Conservation (phyloP, 2,888 invertebrate species). For the Melangyna quadrimaculata region DNA sequence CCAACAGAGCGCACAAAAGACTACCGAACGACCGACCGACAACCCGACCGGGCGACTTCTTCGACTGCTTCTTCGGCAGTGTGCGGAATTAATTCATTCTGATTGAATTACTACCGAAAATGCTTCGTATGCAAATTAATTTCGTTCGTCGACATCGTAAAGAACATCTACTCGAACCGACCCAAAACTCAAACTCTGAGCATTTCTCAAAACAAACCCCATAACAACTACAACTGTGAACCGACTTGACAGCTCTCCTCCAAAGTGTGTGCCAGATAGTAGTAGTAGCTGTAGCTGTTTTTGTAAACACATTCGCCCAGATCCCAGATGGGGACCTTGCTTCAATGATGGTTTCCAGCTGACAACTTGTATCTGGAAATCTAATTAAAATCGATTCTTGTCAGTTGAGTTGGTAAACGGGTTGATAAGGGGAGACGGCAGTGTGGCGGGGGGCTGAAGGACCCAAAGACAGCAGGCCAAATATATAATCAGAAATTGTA, state of each 20-base stretch:
- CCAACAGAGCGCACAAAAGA: conserved; percentile 27
- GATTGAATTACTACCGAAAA: conserved; percentile 69
- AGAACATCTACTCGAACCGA: conserved; percentile 5
- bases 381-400: conserved; percentile 69
- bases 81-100: conserved; percentile 67
- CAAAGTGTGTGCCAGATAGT: conserved; percentile 15
- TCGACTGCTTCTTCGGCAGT: conserved; percentile 27
- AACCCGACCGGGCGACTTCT: conserved; percentile 21
- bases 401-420: conserved; percentile 44
- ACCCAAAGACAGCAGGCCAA: conserved; percentile 12
- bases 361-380: conserved; percentile 54
- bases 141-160: conserved; percentile 19
- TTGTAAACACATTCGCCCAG: conserved; percentile 36
- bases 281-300: conserved; percentile 13
- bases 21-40: background rate
- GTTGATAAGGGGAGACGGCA: background rate
- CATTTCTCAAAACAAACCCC: background rate
- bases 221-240: conserved; percentile 11
- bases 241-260: background rate
- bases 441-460: background rate
- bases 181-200: background rate
- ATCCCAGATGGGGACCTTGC: conserved; percentile 21
- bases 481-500: conserved; percentile 47
- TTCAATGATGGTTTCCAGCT: conserved; percentile 14
- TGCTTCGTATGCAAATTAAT: conserved; percentile 67